These are phyloP conservation scores for Proterorhinus semilunaris DNA, from an alignment of 2,113 vertebrate species.

Conservation along the genomic window DNA sequence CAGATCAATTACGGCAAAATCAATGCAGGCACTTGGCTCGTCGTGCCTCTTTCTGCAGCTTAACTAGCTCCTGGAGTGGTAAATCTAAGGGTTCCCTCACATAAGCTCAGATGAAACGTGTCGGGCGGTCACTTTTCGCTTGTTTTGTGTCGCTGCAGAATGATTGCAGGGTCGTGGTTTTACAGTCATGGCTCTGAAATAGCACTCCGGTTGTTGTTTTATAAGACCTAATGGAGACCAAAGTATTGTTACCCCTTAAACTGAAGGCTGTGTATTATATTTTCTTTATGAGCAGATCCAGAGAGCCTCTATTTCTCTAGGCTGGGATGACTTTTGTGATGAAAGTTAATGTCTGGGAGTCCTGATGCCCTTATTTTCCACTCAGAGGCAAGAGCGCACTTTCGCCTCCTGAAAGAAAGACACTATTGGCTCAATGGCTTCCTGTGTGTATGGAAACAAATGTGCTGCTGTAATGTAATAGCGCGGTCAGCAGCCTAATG, in stretches of 20 bases:
- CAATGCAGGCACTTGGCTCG: slow-evolving; percentile 73
- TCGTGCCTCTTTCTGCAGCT: slow-evolving; percentile 49
- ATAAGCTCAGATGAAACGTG: slow-evolving; percentile 29
- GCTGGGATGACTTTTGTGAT: slow-evolving; percentile 76
- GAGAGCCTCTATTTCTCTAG: slow-evolving; percentile 50
- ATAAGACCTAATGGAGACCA: slow-evolving; percentile 76
- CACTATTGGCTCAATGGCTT: slow-evolving; percentile 62
- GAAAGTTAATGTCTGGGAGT: slow-evolving; percentile 77
- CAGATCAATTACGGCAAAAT: slow-evolving; percentile 80
- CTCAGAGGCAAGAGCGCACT: slow-evolving; percentile 65
- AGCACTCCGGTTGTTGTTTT: slow-evolving; percentile 59
- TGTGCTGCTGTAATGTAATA: slow-evolving; percentile 77
- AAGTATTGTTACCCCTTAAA: slow-evolving; percentile 77
- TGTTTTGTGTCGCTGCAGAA: slow-evolving; percentile 47
- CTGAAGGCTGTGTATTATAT: slow-evolving; percentile 68
- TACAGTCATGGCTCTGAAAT: slow-evolving; percentile 50
- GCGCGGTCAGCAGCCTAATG: slow-evolving; percentile 78
- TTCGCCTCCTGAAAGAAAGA: slow-evolving; percentile 73
- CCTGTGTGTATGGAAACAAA: slow-evolving; percentile 79
- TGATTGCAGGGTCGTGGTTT: slow-evolving; percentile 53
- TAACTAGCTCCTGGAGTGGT: slow-evolving; percentile 50
- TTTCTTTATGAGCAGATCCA: slow-evolving; percentile 67
- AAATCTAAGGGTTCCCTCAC: slow-evolving; percentile 39
- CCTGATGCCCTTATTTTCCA: slow-evolving; percentile 73
- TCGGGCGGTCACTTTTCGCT: slow-evolving; percentile 36